Evolutionary conservation across 1,140 invertebrate genomes (phyloP).

Genomic region (Odontomachus brunneus): DNA sequence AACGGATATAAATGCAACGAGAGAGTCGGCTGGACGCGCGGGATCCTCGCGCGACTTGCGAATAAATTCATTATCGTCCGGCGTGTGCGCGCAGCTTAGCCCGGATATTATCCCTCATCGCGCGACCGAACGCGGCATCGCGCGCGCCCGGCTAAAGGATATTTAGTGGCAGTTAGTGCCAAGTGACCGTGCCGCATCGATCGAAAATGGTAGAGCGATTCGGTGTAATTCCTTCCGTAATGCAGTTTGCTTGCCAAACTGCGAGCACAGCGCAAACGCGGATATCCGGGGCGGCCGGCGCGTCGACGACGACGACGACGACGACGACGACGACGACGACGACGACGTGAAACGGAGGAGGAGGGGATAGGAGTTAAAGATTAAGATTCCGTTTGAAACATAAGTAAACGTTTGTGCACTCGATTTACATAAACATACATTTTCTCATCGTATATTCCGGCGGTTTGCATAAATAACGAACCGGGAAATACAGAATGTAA

Average conservation of each 20-base stretch:
- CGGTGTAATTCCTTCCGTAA: conserved; percentile 61
- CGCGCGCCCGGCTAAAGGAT: conserved; percentile 41
- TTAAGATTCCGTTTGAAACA: conserved; percentile 70
- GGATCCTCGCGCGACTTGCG: conserved; percentile 4
- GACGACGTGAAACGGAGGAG: background rate
- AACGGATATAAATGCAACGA: conserved; percentile 42
- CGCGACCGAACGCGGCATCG: conserved; percentile 46
- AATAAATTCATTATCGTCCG: conserved; percentile 58
- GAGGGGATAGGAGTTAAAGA: conserved; percentile 63
- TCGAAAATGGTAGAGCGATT: conserved; percentile 56
- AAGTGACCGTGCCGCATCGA: conserved; percentile 61
- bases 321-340: too few species aligned
- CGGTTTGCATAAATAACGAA: conserved; percentile 82
- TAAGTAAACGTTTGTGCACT: conserved; percentile 70
- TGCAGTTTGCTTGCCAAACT: conserved; percentile 51
- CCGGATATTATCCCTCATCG: conserved; percentile 61
- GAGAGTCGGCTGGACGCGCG: conserved; percentile 11
- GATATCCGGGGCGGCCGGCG: conserved; percentile 27
- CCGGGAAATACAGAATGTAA: conserved; percentile 78
- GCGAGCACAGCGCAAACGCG: conserved; percentile 41
- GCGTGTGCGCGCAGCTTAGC: conserved; percentile 33
- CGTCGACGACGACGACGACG: too few species aligned
- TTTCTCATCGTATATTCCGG: conserved; percentile 78
- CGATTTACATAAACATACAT: conserved; percentile 76
- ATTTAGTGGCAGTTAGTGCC: conserved; percentile 59